phyloP scores from a whole-genome alignment of 2,888 invertebrate species.

The Lydus trimaculatus region DNA sequence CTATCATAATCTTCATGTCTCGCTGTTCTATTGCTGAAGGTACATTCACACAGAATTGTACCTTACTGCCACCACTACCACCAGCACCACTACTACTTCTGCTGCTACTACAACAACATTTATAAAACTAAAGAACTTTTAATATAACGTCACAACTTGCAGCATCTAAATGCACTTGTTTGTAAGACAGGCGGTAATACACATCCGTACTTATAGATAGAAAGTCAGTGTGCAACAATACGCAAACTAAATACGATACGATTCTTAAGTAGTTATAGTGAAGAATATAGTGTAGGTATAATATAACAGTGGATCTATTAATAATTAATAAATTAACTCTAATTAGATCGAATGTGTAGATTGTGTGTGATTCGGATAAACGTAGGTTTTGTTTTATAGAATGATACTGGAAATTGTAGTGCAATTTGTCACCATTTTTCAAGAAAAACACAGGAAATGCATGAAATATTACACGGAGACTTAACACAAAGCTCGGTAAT shows the following conservation, averaged over 20 bases:
- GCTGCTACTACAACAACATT: neutral
- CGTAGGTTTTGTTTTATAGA: slow-evolving; percentile 12
- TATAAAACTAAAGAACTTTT: neutral
- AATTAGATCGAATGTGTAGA: neutral
- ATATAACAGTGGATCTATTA: too few species aligned
- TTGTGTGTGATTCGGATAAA: neutral
- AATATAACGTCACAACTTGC: neutral
- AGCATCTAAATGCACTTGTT: neutral
- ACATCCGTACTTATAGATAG: neutral
- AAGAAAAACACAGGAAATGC: slow-evolving; percentile 10
- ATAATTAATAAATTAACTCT: too few species aligned
- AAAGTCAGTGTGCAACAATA: neutral
- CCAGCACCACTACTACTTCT: neutral
- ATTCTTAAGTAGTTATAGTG: too few species aligned
- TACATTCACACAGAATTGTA: slow-evolving; percentile 2
- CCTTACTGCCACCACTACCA: neutral
- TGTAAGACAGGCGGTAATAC: neutral
- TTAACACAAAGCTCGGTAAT: neutral
- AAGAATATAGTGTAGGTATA: too few species aligned
- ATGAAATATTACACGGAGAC: slow-evolving; percentile 14
- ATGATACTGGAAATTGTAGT: neutral
- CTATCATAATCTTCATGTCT: slow-evolving; percentile 22
- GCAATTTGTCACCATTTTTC: slow-evolving; percentile 4
- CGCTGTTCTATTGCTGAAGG: slow-evolving; percentile 17
- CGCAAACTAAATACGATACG: neutral